Conservation (phyloP, 2,888 invertebrate genomes). For the Pinctada fucata region DNA sequence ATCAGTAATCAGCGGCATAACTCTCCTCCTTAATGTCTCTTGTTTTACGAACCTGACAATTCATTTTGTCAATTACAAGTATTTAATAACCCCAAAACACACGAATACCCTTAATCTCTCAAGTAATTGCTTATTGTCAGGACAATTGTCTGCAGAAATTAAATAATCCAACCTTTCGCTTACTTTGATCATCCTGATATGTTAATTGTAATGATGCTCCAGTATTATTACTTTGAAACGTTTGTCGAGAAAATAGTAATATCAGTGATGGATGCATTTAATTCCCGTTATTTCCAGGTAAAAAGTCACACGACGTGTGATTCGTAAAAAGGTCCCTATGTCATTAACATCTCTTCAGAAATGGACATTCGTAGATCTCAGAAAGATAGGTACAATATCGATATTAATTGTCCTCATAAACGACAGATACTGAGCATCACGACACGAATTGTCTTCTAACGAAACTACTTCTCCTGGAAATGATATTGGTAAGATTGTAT, state of each 20-base stretch:
- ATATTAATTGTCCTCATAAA: no score
- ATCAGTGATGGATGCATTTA: slow-evolving; percentile 1
- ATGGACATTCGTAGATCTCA: neutral
- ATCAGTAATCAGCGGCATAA: neutral
- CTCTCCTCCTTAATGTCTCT: neutral
- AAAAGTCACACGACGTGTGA: neutral
- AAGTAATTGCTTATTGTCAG: neutral
- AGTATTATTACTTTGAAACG: neutral
- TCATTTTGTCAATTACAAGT: slow-evolving; percentile 7
- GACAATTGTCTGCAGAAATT: slow-evolving; percentile 4
- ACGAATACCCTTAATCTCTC: neutral
- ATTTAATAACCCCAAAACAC: neutral
- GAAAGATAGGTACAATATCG: neutral
- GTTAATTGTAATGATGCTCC: neutral
- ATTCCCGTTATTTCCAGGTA: neutral
- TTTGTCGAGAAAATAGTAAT: neutral
- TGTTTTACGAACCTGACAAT: slow-evolving; percentile 1
- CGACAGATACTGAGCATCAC: no score
- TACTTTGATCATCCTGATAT: neutral
- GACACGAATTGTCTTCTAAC: no score
- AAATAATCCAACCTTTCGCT: slow-evolving; percentile 4
- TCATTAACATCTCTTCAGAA: neutral
- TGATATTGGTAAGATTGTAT: no score
- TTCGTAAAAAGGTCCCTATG: neutral
- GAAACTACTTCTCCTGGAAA: no score